phyloP scores from a whole-genome alignment of 2,113 vertebrate species.

The Hiodon tergisus region DNA sequence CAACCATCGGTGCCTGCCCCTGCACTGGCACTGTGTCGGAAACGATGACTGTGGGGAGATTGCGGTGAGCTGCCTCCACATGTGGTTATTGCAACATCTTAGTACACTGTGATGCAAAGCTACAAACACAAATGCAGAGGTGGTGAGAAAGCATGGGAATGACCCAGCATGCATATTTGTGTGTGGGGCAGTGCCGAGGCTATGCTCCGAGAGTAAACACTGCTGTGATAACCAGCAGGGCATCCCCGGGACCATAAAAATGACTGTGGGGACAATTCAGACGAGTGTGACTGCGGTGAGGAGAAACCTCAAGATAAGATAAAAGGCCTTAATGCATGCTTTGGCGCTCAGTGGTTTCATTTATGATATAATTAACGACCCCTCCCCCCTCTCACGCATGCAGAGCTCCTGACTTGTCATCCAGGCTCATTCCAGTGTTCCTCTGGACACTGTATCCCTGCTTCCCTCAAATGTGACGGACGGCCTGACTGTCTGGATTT shows the following conservation, averaged over 20 bases:
- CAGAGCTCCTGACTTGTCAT: conserved; percentile 54
- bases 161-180: conserved; percentile 11
- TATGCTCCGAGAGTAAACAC: conserved; percentile 59
- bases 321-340: not conserved
- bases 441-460: conserved; percentile 57
- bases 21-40: conserved; percentile 61
- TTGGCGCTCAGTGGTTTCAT: not conserved
- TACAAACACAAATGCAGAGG: not conserved
- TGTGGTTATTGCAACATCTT: not conserved
- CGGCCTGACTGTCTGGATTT: conserved; percentile 53
- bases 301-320: not conserved
- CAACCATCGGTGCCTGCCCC: conserved; percentile 58
- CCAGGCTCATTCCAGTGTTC: conserved; percentile 55
- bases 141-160: conserved; percentile 1
- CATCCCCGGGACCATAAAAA: conserved; percentile 59
- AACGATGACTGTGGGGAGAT: conserved; percentile 56
- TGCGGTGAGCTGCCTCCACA: conserved; percentile 45
- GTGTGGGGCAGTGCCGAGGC: conserved; percentile 49
- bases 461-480: conserved; percentile 52
- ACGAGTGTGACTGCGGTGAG: conserved; percentile 61
- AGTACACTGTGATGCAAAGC: no score
- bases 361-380: not conserved
- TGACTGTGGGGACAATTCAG: conserved; percentile 59
- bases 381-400: conserved; percentile 19
- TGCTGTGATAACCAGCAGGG: conserved; percentile 52